phyloP scores from a whole-genome alignment of 2,888 invertebrate genomes.

The Clepsis dumicolana region DNA sequence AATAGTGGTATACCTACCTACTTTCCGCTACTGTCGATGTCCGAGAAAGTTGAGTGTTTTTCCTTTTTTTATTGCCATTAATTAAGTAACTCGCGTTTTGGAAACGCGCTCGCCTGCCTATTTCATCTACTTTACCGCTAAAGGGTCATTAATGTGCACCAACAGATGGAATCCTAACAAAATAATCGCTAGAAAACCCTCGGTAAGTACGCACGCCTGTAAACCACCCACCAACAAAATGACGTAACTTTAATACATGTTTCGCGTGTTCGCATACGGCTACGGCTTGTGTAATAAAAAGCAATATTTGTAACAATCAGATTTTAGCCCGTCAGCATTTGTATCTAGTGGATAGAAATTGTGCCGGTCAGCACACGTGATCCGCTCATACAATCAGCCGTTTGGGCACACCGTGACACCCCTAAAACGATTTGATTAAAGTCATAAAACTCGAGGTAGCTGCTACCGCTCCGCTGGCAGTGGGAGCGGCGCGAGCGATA shows the following conservation, averaged over 20 bases:
- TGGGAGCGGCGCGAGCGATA: slow-evolving; percentile 53
- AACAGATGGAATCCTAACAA: slow-evolving; percentile 56
- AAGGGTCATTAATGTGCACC: not conserved
- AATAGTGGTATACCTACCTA: slow-evolving; percentile 45
- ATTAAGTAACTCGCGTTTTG: not conserved
- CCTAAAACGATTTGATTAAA: slow-evolving; percentile 82
- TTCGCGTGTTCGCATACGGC: slow-evolving; percentile 63
- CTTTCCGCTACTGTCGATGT: not conserved
- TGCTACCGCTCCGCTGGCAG: slow-evolving; percentile 54
- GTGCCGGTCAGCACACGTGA: slow-evolving; percentile 73
- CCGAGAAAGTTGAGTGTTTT: not conserved
- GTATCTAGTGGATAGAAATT: slow-evolving; percentile 57
- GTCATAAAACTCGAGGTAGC: slow-evolving; percentile 76
- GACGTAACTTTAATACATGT: slow-evolving; percentile 64
- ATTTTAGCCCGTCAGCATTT: slow-evolving; percentile 55
- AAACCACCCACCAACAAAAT: slow-evolving; percentile 53
- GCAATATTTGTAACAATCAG: slow-evolving; percentile 61
- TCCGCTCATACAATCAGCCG: slow-evolving; percentile 74
- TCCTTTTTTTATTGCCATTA: not conserved
- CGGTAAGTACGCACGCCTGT: slow-evolving; percentile 53
- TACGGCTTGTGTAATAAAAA: slow-evolving; percentile 58
- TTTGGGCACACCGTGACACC: slow-evolving; percentile 73
- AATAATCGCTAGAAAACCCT: slow-evolving; percentile 53
- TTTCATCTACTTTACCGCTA: not conserved
- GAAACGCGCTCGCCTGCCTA: not conserved